These are phyloP conservation scores for Cyprinodon brontotheroides DNA, from an alignment of 2,113 vertebrate species.

Conservation along the genomic window DNA sequence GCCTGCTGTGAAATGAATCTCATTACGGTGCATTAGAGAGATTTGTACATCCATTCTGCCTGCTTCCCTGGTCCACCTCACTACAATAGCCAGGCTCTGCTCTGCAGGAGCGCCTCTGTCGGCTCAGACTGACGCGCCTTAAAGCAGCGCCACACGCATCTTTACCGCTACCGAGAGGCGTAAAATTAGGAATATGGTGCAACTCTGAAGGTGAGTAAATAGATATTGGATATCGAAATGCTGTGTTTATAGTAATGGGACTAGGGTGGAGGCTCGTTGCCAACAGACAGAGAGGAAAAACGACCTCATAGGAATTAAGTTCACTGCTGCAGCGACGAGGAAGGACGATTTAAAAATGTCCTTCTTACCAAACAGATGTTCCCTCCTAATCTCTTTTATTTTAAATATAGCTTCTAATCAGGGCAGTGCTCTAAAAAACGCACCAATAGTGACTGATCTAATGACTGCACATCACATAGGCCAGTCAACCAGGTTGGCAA, in stretches of 20 bases:
- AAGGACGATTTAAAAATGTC: slow-evolving; percentile 5
- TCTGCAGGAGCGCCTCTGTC: slow-evolving; percentile 43
- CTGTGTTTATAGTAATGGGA: neutral
- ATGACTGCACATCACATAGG: neutral
- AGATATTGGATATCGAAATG: neutral
- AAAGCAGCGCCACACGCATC: neutral
- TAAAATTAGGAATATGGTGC: slow-evolving; percentile 20
- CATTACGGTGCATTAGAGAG: slow-evolving; percentile 3
- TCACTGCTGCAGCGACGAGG: slow-evolving; percentile 49
- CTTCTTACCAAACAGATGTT: slow-evolving; percentile 20
- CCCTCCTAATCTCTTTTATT: neutral
- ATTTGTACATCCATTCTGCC: slow-evolving; percentile 51
- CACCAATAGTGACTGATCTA: slow-evolving; percentile 1
- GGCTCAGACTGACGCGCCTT: slow-evolving; percentile 54
- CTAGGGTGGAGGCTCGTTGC: slow-evolving; percentile 5
- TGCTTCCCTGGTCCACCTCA: slow-evolving; percentile 43
- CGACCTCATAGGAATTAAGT: slow-evolving; percentile 53
- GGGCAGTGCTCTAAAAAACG: neutral
- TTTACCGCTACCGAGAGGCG: slow-evolving; percentile 1
- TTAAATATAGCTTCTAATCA: neutral
- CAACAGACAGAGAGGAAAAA: slow-evolving; percentile 6
- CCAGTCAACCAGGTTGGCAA: slow-evolving; percentile 13
- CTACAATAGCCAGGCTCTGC: slow-evolving; percentile 58
- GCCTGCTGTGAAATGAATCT: slow-evolving; percentile 2
- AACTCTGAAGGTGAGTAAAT: slow-evolving; percentile 52